Base-by-base conservation (phyloP, 2,797 vertebrate species). In the Crenichthys baileyi region DNA sequence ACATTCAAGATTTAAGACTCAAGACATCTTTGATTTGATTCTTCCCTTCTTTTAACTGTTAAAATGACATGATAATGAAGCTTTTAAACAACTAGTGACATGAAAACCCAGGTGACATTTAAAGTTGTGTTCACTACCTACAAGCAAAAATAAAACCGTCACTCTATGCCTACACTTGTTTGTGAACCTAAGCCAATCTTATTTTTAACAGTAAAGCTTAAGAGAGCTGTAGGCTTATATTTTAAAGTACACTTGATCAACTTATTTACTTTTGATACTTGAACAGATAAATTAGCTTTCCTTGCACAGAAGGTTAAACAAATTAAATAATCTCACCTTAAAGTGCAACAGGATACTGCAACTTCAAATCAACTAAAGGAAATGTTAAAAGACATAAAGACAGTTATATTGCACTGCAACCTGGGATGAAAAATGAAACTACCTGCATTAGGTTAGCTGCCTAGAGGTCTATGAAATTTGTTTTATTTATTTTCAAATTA, bases 1-100 rank as follows among this genome's bases (percentile, higher is more conserved):
- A 75, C 75, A 70, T 88, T 86, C 85, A 67, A 79, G 82, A 84
- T 79, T 77, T 71, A 56, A 90, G 70, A 67, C 72, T 91, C 44
- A 71, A 78, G 73, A 82, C 50, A 55, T 76, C 71, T 89, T 90
- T 84, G 84, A 88, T 80, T 84, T 56, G 55, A 79, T 83, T 85
- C 15, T 13, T 9, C 41, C 75, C 63, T 67, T 60, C 24, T 68
- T 71, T 74, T 78, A 39, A 63, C 53, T 48, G 72, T 61, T 24
- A 78, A 56, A 79, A 72, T 70, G 39, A 39, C 8, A 41, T 13
- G 53, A 22, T 22, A 36, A 48, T 48, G 5, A 58, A n/a, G 20
- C 55, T n/a, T 70, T 26, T 46, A 22, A 7, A 46, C 22, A 68
- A n/a, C 65, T 68, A 68, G 6, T 15, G 24, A 70, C 26, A n/a